phyloP scores from a whole-genome alignment of 2,888 invertebrate species.

The Cetonia aurata region DNA sequence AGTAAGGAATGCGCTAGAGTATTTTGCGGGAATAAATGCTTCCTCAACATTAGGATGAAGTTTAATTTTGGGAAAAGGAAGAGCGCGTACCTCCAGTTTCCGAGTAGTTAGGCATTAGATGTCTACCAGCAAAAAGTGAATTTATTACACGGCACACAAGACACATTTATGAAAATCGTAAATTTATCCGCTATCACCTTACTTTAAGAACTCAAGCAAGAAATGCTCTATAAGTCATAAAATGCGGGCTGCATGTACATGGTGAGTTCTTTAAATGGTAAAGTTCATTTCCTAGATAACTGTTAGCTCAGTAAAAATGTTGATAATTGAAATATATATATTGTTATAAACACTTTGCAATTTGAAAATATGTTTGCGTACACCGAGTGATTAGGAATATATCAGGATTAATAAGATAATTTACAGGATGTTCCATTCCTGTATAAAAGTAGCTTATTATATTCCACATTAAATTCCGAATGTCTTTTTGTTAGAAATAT shows the following conservation, averaged over 20 bases:
- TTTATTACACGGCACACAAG: slow-evolving; percentile 34
- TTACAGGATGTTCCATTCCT: too few relatives aligned
- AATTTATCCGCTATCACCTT: slow-evolving; percentile 24
- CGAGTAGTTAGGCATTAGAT: slow-evolving; percentile 33
- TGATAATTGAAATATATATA: too few relatives aligned
- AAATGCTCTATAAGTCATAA: slow-evolving; percentile 26
- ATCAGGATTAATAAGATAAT: too few relatives aligned
- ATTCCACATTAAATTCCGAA: too few relatives aligned
- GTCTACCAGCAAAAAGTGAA: slow-evolving; percentile 28
- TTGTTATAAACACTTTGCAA: too few relatives aligned
- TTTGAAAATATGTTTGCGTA: too few relatives aligned
- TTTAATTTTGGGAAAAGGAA: slow-evolving; percentile 29
- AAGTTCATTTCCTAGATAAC: too few relatives aligned
- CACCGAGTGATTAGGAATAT: too few relatives aligned
- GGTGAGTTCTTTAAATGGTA: too few relatives aligned
- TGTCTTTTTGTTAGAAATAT: too few relatives aligned
- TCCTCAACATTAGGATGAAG: slow-evolving; percentile 24
- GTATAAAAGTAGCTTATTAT: too few relatives aligned
- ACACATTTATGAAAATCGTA: slow-evolving; percentile 36
- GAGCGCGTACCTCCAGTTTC: slow-evolving; percentile 18
- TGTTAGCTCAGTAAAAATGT: too few relatives aligned
- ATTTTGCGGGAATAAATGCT: slow-evolving; percentile 40
- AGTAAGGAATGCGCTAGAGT: slow-evolving; percentile 42
- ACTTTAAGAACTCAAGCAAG: slow-evolving; percentile 16
- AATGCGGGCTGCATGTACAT: not conserved